These are phyloP conservation scores for Egretta garzetta DNA, from an alignment of 2,113 vertebrate genomes.

Conservation along the genomic window DNA sequence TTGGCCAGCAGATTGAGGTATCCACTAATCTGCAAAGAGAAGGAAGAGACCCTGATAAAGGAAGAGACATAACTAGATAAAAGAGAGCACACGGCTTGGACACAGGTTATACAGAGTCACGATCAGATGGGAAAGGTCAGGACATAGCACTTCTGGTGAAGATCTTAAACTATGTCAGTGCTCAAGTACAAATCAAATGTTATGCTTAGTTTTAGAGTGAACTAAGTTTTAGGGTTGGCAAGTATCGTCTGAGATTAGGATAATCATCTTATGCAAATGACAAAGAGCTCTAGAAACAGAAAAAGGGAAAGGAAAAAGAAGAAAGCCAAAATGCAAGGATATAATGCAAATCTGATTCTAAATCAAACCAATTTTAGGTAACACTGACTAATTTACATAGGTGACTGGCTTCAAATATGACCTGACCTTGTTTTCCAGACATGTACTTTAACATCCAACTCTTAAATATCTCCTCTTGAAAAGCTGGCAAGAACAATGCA, in stretches of 20 bases:
- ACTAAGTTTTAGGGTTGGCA: background rate
- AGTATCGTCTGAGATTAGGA: background rate
- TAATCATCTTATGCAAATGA: background rate
- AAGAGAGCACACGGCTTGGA: background rate
- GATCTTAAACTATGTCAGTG: background rate
- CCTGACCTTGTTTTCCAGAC: background rate
- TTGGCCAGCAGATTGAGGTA: conserved; percentile 97
- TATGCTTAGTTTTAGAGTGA: background rate
- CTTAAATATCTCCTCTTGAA: background rate
- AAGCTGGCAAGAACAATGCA: conserved; percentile 27
- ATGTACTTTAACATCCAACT: background rate
- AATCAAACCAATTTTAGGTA: background rate
- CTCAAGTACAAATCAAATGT: background rate
- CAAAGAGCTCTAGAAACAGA: background rate
- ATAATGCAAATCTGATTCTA: background rate
- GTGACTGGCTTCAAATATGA: background rate
- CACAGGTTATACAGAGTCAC: background rate
- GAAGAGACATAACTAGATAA: background rate
- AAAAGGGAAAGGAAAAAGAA: background rate
- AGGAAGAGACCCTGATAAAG: background rate
- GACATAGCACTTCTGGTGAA: background rate
- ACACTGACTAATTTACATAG: background rate
- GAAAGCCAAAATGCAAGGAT: background rate
- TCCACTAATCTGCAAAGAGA: conserved; percentile 85
- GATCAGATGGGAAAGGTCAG: background rate